Conservation (phyloP, 2,888 invertebrate species). For the Monopis laevigella region DNA sequence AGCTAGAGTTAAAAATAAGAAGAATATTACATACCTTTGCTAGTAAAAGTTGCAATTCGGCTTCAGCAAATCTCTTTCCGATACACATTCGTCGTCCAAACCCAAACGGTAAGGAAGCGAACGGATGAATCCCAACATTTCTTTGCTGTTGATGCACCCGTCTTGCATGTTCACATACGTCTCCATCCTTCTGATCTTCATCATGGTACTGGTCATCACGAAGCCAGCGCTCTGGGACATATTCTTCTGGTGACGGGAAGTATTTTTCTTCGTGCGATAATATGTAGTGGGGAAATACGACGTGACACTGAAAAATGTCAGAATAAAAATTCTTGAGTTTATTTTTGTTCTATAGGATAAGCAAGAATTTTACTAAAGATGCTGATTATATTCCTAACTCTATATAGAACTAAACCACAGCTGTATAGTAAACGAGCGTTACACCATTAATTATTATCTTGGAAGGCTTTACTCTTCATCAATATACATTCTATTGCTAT, state of each 20-base stretch:
- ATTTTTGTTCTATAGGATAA: too few relatives aligned
- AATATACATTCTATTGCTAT: too few relatives aligned
- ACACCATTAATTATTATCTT: too few relatives aligned
- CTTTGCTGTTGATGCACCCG: constrained; percentile 49
- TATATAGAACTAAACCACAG: too few relatives aligned
- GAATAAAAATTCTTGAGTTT: too few relatives aligned
- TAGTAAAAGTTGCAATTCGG: constrained; percentile 76
- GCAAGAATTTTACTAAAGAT: too few relatives aligned
- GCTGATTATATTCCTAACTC: too few relatives aligned
- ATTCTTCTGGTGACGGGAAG: constrained; percentile 75
- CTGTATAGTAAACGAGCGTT: too few relatives aligned
- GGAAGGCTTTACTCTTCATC: too few relatives aligned
- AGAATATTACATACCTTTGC: constrained; percentile 75
- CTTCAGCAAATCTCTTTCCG: constrained; percentile 83
- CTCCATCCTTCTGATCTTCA: constrained; percentile 8
- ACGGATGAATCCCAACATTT: constrained; percentile 74
- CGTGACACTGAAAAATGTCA: constrained; percentile 78
- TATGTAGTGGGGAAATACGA: constrained; percentile 82
- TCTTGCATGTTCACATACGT: constrained; percentile 22
- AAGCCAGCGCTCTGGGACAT: constrained; percentile 83
- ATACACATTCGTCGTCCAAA: constrained; percentile 81
- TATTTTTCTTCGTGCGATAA: constrained; percentile 78
- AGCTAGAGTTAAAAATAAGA: too few relatives aligned
- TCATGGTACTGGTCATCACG: constrained; percentile 45
- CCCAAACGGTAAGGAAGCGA: constrained; percentile 79